Evolutionary conservation across 2,797 vertebrate genomes (phyloP), one percentile per base, ranked within the genome.

Genomic region (Luscinia megarhynchos): DNA sequence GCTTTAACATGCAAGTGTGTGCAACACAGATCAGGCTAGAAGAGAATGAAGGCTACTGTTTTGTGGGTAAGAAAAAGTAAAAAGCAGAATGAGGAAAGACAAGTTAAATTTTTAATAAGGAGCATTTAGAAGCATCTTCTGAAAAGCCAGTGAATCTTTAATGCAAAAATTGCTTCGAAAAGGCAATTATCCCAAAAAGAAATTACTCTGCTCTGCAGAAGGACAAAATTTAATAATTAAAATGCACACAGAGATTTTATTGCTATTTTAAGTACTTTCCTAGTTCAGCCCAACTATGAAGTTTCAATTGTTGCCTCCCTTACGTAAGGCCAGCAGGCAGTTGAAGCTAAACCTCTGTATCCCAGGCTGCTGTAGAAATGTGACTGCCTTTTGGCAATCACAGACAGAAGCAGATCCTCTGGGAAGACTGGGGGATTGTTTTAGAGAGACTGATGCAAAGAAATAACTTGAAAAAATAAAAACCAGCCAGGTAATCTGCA

Each of bases 211-310:
- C 80, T 94, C 83, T 93, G 77, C 88, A 94, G 51, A 3, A 2
- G 83, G 90, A 93, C 91, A 94, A 94, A 90, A 89, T 84, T 93
- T 84, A 97, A 96, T 90, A 92, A 94, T 97, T 97, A 29, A 97
- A 90, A 27, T 63, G 88, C 68, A 90, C 61, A 74, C 63, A 95
- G 84, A 94, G 84, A 84, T 93, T 95, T 97, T 84, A 92, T 53
- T 92, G 61, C 90, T 95, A 91, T 94, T 96, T 95, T 93, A 94
- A 95, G 95, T 94, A 90, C 85, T 91, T 94, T 93, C 68, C 26
- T 81, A 41, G 66, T 75, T 76, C 66, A 93, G 26, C 24, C 61
- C 62, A 80, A 27, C 68, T 62, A 70, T 6, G 43, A 89, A 89
- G 72, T 58, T 30, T 45, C 69, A 62, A 1, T 53, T 69, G 36